phyloP scores from a whole-genome alignment of 2,113 vertebrate species.

The Carassius carassius region DNA sequence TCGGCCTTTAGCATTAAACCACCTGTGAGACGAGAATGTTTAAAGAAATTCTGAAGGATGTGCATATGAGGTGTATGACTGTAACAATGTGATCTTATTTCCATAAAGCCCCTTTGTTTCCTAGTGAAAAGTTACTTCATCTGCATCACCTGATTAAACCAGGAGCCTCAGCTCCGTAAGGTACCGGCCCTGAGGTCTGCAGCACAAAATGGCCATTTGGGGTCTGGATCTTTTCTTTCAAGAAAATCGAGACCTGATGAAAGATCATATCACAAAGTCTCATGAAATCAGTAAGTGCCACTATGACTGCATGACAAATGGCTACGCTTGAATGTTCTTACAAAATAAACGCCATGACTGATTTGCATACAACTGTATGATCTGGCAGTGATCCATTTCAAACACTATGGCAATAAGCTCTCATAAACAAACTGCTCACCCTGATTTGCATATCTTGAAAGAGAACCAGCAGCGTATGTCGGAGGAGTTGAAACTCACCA shows the following conservation, averaged over 20 bases:
- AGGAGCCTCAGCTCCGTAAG: constrained; percentile 85
- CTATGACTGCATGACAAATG: too few species aligned
- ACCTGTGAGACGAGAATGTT: constrained; percentile 67
- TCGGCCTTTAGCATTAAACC: constrained; percentile 79
- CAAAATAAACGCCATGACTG: neutral
- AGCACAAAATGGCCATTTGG: constrained; percentile 86
- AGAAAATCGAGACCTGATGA: constrained; percentile 87
- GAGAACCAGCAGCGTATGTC: constrained; percentile 89
- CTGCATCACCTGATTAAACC: constrained; percentile 85
- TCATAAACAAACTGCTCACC: constrained; percentile 72
- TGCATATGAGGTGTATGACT: neutral
- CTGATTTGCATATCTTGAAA: constrained; percentile 91
- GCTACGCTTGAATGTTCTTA: neutral
- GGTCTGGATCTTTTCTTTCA: constrained; percentile 89
- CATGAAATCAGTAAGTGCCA: neutral
- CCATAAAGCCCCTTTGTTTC: neutral
- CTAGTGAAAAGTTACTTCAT: neutral
- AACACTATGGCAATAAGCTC: neutral
- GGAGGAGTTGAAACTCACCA: constrained; percentile 90
- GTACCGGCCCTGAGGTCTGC: constrained; percentile 83
- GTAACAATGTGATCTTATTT: neutral
- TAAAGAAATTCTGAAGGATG: neutral
- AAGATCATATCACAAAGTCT: neutral
- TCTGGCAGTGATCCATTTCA: neutral
- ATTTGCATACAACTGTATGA: neutral